phyloP scores from a whole-genome alignment of 2,888 invertebrate genomes.

The Holacanthella duospinosa region DNA sequence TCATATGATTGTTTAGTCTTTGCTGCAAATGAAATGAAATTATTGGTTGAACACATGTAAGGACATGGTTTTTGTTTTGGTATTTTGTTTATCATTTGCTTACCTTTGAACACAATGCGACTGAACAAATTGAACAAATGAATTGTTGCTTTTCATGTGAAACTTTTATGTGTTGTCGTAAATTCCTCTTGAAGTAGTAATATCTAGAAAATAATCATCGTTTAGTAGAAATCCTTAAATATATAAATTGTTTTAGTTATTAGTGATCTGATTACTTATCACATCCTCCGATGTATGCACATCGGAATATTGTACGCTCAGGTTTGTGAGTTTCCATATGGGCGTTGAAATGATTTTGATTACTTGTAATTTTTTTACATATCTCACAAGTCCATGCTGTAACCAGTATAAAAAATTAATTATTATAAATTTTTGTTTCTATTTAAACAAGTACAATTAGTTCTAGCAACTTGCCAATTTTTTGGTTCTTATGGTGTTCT shows the following conservation, averaged over 20 bases:
- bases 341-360: no score
- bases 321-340: neutral
- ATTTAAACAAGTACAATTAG: no score
- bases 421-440: no score
- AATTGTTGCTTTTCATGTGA: conserved; percentile 23
- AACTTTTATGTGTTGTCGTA: conserved; percentile 20
- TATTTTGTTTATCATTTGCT: no score
- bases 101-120: no score
- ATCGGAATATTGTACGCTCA: neutral
- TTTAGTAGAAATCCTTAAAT: conserved; percentile 1
- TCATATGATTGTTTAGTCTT: conserved; percentile 19
- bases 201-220: conserved; percentile 13
- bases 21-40: conserved; percentile 17
- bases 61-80: no score
- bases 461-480: conserved; percentile 7
- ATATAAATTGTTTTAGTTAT: neutral
- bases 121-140: conserved; percentile 23
- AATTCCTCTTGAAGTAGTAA: conserved; percentile 25
- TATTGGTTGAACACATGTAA: no score
- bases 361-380: no score
- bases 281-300: neutral
- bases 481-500: neutral
- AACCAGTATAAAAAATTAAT: no score
- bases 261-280: no score
- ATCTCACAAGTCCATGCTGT: no score